Conservation (phyloP, 2,113 vertebrate genomes). For the Ranitomeya imitator region DNA sequence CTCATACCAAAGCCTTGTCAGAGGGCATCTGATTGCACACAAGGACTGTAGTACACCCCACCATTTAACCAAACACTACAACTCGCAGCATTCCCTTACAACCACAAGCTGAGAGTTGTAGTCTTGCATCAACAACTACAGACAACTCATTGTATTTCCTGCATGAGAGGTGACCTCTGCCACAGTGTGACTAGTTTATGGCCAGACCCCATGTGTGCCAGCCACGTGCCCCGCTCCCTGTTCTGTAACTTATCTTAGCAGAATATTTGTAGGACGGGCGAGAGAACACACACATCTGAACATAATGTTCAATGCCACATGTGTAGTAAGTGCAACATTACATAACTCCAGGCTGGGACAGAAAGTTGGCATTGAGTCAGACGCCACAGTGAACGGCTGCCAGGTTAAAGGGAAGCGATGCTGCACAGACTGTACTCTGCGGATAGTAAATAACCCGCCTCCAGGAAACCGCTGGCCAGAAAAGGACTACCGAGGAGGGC, state of each 20-base stretch:
- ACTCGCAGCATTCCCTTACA: no score
- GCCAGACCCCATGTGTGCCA: not conserved
- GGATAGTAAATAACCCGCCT: not conserved
- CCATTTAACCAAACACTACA: no score
- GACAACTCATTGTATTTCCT: no score
- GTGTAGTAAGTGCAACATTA: not conserved
- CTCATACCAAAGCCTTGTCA: no score
- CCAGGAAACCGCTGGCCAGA: no score
- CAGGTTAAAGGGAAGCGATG: not conserved
- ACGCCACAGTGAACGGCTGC: not conserved
- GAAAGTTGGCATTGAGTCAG: not conserved
- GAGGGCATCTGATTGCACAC: no score
- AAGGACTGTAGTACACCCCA: no score
- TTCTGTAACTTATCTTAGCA: not conserved
- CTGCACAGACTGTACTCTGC: not conserved
- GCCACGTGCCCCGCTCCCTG: not conserved
- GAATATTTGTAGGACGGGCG: not conserved
- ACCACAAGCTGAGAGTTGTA: no score
- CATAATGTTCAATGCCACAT: constrained; percentile 23
- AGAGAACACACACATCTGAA: constrained; percentile 24
- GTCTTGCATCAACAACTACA: no score
- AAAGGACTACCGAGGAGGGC: no score
- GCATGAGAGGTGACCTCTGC: no score
- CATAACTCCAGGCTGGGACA: not conserved
- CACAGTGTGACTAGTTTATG: not conserved